Percentiles rank a stretch among this genome's conserved stretches.
Conservation (phyloP, 2,113 vertebrate species). For the Sorex fumeus region DNA sequence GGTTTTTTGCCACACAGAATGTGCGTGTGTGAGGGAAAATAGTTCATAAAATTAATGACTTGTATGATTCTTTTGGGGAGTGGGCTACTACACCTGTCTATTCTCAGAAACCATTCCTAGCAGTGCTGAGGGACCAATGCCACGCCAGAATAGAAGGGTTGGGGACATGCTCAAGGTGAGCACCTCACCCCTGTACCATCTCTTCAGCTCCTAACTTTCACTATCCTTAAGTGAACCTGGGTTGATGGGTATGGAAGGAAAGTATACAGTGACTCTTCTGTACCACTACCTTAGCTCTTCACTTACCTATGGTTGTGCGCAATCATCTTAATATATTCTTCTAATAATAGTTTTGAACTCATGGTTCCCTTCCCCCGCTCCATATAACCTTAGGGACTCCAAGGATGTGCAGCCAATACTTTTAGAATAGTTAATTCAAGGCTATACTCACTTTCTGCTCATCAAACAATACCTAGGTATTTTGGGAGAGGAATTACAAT, state of each 20-base stretch:
- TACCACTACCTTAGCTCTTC: not conserved
- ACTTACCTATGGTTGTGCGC: not conserved
- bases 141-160: too few species aligned
- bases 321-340: not conserved
- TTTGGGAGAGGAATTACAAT: slow-evolving; percentile 50
- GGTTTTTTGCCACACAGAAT: slow-evolving; percentile 23
- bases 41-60: not conserved
- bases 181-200: too few species aligned
- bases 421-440: not conserved
- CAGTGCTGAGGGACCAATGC: too few species aligned
- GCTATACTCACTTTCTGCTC: not conserved
- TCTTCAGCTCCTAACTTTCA: too few species aligned
- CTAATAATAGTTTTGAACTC: slow-evolving; percentile 26
- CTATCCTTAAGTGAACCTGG: not conserved
- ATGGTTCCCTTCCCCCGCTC: not conserved
- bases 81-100: too few species aligned
- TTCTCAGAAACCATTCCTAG: too few species aligned
- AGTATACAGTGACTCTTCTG: not conserved
- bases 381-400: not conserved
- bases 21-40: not conserved
- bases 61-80: not conserved
- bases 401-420: not conserved
- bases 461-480: not conserved
- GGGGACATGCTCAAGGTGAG: too few species aligned
- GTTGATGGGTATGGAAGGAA: not conserved